Evolutionary conservation across 2,888 invertebrate species (phyloP).

Genomic region (Cerastis leucographa): DNA sequence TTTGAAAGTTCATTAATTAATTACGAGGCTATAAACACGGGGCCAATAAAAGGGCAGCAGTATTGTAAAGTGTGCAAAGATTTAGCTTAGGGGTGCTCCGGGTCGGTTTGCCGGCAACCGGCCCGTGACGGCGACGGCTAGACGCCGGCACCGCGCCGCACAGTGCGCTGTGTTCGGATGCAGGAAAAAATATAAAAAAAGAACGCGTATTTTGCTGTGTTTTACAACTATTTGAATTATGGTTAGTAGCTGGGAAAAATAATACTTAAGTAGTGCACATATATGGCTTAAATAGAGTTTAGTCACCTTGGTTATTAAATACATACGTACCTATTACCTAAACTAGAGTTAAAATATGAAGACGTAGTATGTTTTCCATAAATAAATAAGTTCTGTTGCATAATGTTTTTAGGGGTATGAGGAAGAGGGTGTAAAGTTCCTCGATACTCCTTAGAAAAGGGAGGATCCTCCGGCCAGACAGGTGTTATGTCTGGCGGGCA

Average conservation of each 20-base stretch:
- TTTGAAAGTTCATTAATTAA: conserved; percentile 64
- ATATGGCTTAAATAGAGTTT: neutral
- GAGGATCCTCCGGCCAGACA: no score
- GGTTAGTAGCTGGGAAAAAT: neutral
- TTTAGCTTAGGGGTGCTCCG: conserved; percentile 69
- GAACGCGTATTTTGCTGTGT: conserved; percentile 26
- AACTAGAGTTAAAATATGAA: neutral
- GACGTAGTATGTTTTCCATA: neutral
- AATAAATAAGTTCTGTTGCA: neutral
- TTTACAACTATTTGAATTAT: conserved; percentile 20
- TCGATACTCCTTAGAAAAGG: no score
- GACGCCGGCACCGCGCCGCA: conserved; percentile 69
- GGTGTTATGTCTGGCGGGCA: no score
- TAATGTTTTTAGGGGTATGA: no score
- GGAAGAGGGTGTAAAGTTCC: no score
- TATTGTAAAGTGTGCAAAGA: conserved; percentile 65
- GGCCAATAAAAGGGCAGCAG: conserved; percentile 59
- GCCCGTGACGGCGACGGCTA: conserved; percentile 83
- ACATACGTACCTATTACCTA: no score
- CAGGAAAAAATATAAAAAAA: conserved; percentile 42
- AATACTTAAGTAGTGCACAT: neutral
- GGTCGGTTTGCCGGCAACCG: conserved; percentile 72
- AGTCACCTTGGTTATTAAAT: neutral
- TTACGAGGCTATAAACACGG: conserved; percentile 52
- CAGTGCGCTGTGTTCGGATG: conserved; percentile 43